Evolutionary conservation across 1,140 invertebrate genomes (phyloP).

Genomic region (Scaptomyza graminum): DNA sequence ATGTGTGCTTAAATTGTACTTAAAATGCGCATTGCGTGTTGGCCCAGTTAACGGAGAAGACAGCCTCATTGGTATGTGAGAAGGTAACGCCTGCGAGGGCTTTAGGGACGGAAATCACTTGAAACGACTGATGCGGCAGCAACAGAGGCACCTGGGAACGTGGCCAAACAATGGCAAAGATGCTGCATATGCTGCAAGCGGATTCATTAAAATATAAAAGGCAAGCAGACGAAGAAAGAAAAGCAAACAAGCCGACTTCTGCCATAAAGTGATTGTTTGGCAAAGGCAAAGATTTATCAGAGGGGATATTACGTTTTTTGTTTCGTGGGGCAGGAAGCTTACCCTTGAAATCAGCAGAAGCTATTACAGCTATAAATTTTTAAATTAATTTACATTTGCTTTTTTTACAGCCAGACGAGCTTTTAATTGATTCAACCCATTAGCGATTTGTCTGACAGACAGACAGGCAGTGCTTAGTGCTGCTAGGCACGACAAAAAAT

Average conservation of each 20-base stretch:
- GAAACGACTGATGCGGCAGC: conserved; percentile 35
- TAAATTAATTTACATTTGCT: conserved; percentile 32
- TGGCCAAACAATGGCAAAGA: conserved; percentile 47
- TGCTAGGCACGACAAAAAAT: conserved; percentile 31
- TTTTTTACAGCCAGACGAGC: conserved; percentile 7
- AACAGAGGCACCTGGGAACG: conserved; percentile 26
- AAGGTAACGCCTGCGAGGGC: conserved; percentile 36
- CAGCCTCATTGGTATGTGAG: conserved; percentile 63
- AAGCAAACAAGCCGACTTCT: background rate
- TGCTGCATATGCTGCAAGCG: conserved; percentile 39
- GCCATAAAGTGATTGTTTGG: conserved; percentile 32
- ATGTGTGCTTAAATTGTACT: conserved; percentile 54
- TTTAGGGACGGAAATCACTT: conserved; percentile 67
- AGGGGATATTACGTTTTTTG: conserved; percentile 36
- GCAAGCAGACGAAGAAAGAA: conserved; percentile 2
- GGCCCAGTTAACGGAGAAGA: conserved; percentile 24
- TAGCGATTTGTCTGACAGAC: conserved; percentile 25
- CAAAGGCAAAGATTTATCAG: conserved; percentile 47
- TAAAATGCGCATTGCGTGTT: conserved; percentile 66
- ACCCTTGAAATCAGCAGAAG: conserved; percentile 7
- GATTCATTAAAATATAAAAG: conserved; percentile 27
- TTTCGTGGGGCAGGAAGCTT: background rate
- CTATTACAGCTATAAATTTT: conserved; percentile 14
- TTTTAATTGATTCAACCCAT: conserved; percentile 42
- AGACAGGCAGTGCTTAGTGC: conserved; percentile 44